Conservation (phyloP, 2,113 vertebrate species). For the Tilapia sparmanii region DNA sequence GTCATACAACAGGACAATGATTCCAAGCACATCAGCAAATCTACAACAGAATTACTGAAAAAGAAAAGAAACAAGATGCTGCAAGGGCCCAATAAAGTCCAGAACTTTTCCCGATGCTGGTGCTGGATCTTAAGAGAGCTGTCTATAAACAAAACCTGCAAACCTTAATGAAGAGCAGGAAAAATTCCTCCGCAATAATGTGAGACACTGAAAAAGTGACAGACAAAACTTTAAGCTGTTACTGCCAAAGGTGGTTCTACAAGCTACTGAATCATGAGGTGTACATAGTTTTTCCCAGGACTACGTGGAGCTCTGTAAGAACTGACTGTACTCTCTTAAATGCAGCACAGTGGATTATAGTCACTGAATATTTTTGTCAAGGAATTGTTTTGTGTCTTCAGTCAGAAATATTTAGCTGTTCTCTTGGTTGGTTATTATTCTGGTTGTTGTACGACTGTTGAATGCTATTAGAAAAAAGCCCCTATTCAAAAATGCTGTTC, state of each 20-base stretch:
- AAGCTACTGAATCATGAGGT: background rate
- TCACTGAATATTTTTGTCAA: background rate
- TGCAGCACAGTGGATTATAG: background rate
- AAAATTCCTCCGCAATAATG: background rate
- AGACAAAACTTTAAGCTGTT: background rate
- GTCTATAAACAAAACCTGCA: background rate
- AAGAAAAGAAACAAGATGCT: background rate
- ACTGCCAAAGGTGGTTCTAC: background rate
- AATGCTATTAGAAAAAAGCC: background rate
- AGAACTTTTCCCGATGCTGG: background rate
- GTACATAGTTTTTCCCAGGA: background rate
- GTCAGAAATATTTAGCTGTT: background rate
- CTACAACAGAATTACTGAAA: background rate
- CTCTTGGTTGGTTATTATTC: background rate
- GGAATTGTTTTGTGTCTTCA: background rate
- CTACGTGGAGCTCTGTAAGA: background rate
- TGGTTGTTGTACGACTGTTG: background rate
- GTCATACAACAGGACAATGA: background rate
- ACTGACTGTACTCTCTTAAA: background rate
- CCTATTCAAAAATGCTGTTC: background rate
- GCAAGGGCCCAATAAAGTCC: background rate
- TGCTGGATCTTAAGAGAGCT: background rate
- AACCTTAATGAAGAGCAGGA: background rate
- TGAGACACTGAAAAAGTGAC: background rate
- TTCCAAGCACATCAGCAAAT: background rate